Evolutionary conservation across 2,797 vertebrate genomes (phyloP).

Genomic region (Scomberomorus guttatus): DNA sequence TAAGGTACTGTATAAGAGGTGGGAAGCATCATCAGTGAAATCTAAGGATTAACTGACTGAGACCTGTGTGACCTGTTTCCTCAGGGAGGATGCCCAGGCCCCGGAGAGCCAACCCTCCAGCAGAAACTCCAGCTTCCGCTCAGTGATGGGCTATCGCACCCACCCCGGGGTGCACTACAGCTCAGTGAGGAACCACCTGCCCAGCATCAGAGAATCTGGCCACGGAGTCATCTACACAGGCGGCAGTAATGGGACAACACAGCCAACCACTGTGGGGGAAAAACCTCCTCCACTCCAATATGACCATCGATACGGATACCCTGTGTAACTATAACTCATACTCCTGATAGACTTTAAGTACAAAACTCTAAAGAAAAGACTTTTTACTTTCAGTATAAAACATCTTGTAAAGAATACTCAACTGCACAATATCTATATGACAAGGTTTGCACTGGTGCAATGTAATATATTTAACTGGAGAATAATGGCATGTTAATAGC

Average conservation of each 20-base stretch:
- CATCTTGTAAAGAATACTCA: constrained; percentile 14
- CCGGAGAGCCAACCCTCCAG: constrained; percentile 83
- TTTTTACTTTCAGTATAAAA: background rate
- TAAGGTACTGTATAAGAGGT: constrained; percentile 81
- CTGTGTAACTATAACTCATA: constrained; percentile 72
- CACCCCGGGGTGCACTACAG: constrained; percentile 83
- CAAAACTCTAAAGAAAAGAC: background rate
- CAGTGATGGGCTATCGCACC: constrained; percentile 85
- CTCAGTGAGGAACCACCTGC: constrained; percentile 51
- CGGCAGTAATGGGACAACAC: constrained; percentile 9
- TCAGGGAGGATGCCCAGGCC: constrained; percentile 84
- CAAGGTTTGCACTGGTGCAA: constrained; percentile 22
- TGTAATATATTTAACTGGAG: constrained; percentile 36
- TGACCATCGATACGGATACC: constrained; percentile 82
- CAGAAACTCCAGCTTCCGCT: constrained; percentile 84
- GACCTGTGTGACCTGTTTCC: constrained; percentile 1
- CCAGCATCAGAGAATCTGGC: constrained; percentile 48
- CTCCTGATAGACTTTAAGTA: background rate
- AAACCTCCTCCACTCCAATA: constrained; percentile 61
- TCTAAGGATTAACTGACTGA: background rate
- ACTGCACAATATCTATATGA: constrained; percentile 35
- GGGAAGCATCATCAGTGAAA: background rate
- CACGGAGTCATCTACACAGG: constrained; percentile 34
- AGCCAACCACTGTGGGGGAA: background rate
- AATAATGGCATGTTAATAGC: constrained; percentile 10